phyloP scores from a whole-genome alignment of 2,113 vertebrate genomes.

The Poicephalus gulielmi region DNA sequence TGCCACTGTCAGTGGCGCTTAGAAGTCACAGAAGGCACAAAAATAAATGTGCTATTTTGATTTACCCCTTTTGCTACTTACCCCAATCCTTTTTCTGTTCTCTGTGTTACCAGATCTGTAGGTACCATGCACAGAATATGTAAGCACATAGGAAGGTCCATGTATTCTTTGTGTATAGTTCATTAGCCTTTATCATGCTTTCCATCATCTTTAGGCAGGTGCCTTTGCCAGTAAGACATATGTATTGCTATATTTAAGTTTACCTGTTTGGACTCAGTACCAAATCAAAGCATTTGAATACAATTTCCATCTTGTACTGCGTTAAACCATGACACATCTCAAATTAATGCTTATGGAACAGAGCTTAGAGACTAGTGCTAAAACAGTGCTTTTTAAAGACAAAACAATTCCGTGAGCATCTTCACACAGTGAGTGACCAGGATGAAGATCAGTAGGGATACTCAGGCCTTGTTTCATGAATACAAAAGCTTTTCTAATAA shows the following conservation, averaged over 20 bases:
- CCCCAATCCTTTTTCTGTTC: background rate
- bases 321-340: background rate
- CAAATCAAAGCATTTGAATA: background rate
- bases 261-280: background rate
- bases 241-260: background rate
- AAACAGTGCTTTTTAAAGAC: background rate
- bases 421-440: background rate
- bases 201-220: background rate
- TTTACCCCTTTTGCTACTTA: background rate
- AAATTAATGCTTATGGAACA: background rate
- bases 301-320: background rate
- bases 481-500: background rate
- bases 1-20: background rate
- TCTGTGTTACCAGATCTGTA: background rate
- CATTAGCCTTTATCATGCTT: background rate
- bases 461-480: background rate
- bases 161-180: background rate
- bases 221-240: background rate
- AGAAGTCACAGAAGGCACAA: background rate
- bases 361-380: background rate
- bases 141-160: background rate
- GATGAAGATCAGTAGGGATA: background rate
- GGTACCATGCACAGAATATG: accelerated
- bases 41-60: background rate
- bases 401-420: background rate